Evolutionary conservation across 2,888 invertebrate genomes (phyloP).

Genomic region (Siphlonurus alternatus): DNA sequence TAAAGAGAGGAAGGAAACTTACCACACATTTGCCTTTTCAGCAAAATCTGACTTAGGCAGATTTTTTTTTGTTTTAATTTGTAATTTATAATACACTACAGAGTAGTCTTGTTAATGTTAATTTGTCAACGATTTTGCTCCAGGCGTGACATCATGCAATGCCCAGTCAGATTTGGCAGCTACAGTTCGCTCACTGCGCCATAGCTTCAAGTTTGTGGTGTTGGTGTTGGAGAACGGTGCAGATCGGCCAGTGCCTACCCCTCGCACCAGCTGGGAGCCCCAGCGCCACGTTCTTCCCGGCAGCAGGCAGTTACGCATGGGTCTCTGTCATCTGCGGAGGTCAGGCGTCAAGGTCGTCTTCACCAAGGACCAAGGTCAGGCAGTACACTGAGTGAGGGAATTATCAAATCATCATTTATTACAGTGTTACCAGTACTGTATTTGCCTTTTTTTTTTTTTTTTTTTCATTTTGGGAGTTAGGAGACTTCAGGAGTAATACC

Average conservation of each 20-base stretch:
- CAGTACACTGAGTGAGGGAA: too few relatives aligned
- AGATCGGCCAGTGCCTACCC: not conserved
- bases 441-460: too few relatives aligned
- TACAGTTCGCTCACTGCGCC: not conserved
- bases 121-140: too few relatives aligned
- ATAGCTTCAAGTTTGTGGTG: not conserved
- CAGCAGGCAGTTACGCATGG: not conserved
- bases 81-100: not conserved
- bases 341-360: not conserved
- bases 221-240: not conserved
- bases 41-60: too few relatives aligned
- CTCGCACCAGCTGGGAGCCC: not conserved
- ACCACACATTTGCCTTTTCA: too few relatives aligned
- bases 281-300: not conserved
- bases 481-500: too few relatives aligned
- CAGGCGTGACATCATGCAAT: not conserved
- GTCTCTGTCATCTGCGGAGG: not conserved
- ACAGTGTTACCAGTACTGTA: too few relatives aligned
- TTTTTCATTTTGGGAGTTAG: too few relatives aligned
- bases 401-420: too few relatives aligned
- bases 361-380: not conserved
- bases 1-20: too few relatives aligned
- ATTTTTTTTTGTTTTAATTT: not conserved
- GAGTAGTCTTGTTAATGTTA: too few relatives aligned
- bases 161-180: not conserved